phyloP scores from a whole-genome alignment of 2,113 vertebrate genomes.

The Strigops habroptila region DNA sequence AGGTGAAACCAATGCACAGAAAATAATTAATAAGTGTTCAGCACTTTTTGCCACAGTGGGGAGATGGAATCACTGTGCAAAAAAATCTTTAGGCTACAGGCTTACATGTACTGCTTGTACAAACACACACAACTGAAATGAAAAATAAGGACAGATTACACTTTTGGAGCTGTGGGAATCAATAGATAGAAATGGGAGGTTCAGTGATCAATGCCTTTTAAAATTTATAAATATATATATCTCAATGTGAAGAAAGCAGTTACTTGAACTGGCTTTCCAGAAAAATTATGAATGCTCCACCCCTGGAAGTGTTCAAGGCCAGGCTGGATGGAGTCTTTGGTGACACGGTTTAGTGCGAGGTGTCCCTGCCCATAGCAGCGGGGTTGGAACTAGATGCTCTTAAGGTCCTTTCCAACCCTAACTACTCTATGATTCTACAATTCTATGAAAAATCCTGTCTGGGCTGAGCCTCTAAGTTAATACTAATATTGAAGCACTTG shows the following conservation, averaged over 20 bases:
- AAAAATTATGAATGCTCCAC: neutral
- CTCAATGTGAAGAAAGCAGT: neutral
- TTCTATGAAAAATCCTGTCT: neutral
- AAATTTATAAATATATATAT: neutral
- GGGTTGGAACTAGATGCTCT: neutral
- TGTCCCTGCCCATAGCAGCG: neutral
- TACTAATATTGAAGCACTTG: neutral
- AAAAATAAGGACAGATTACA: slow-evolving; percentile 24
- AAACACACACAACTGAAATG: slow-evolving; percentile 51
- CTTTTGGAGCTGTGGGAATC: slow-evolving; percentile 4
- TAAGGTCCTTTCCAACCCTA: neutral
- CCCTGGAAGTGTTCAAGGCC: neutral
- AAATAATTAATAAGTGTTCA: slow-evolving; percentile 54
- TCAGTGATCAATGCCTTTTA: neutral
- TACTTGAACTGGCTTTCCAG: neutral
- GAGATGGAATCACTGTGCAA: slow-evolving; percentile 60
- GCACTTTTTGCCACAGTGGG: slow-evolving; percentile 60
- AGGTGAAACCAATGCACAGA: slow-evolving; percentile 77
- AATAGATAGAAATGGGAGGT: slow-evolving; percentile 69
- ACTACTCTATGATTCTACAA: neutral
- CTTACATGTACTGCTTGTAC: slow-evolving; percentile 19
- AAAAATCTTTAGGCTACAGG: slow-evolving; percentile 44
- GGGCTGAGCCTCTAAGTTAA: neutral
- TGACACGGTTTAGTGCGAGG: neutral
- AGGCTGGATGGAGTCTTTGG: neutral